Evolutionary conservation across 2,888 invertebrate species (phyloP).

Genomic region (Epistrophella euchroma): DNA sequence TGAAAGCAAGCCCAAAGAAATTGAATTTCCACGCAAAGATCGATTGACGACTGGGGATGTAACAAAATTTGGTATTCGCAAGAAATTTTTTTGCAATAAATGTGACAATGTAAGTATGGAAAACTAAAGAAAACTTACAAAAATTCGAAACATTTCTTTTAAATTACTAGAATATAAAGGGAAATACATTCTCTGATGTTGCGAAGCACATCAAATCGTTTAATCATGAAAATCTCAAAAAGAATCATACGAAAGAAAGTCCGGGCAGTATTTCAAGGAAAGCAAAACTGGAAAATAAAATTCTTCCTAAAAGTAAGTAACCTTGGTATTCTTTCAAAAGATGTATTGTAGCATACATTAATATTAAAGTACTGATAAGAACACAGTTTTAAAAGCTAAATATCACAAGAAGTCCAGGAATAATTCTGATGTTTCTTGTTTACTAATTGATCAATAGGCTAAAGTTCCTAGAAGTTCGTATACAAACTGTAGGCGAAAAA

Average conservation of each 20-base stretch:
- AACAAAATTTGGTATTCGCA: slow-evolving; percentile 1
- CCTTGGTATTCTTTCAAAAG: neutral
- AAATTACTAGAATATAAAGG: slow-evolving; percentile 4
- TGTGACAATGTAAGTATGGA: slow-evolving; percentile 18
- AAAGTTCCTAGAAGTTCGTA: no score
- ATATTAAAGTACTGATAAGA: no score
- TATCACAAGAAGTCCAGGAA: no score
- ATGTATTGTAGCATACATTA: neutral
- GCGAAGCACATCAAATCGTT: neutral
- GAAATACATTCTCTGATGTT: slow-evolving; percentile 8
- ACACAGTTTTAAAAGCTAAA: no score
- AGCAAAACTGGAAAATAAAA: slow-evolving; percentile 4
- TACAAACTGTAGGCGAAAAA: no score
- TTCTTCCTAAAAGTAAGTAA: slow-evolving; percentile 58
- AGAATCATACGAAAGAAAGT: neutral
- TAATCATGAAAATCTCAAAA: neutral
- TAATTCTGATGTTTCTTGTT: no score
- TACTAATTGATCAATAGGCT: no score
- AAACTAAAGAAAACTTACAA: neutral
- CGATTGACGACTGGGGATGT: neutral
- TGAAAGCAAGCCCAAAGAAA: slow-evolving; percentile 29
- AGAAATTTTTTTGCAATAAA: slow-evolving; percentile 26
- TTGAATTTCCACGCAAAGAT: neutral
- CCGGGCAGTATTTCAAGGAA: neutral
- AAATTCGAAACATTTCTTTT: neutral